Percentiles rank a stretch among this genome's conserved stretches.
phyloP scores from a whole-genome alignment of 2,888 invertebrate genomes.

The Vesta saturnalis region DNA sequence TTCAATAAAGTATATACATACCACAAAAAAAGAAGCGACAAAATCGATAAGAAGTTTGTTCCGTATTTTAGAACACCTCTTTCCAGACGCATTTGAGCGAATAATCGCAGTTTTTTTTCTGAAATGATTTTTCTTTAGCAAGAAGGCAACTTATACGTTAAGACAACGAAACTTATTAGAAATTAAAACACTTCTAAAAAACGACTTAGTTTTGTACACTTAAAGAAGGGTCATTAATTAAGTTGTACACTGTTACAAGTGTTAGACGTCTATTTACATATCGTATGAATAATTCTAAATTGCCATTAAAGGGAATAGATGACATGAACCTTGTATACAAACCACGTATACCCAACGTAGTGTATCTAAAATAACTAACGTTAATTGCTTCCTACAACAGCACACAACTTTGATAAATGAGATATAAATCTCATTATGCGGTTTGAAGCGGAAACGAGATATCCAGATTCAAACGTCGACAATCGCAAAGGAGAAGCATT shows the following conservation, averaged over 20 bases:
- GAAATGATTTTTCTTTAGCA: not conserved
- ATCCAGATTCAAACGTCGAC: conserved; percentile 22
- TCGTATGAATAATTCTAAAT: conserved; percentile 21
- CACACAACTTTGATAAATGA: conserved; percentile 36
- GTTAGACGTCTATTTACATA: conserved; percentile 23
- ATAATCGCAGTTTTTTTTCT: not conserved
- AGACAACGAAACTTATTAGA: not conserved
- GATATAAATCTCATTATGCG: conserved; percentile 37
- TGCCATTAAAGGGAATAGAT: not conserved
- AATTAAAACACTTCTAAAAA: not conserved
- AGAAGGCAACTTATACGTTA: not conserved
- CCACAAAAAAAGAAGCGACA: conserved; percentile 19
- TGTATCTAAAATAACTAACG: conserved; percentile 29
- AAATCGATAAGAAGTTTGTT: conserved; percentile 18
- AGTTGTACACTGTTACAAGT: conserved; percentile 21
- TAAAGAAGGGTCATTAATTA: conserved; percentile 6
- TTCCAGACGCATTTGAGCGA: not conserved
- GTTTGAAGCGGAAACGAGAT: conserved; percentile 26
- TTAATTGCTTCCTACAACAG: conserved; percentile 37
- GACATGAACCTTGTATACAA: not conserved
- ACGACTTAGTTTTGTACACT: not conserved
- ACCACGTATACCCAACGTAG: not conserved
- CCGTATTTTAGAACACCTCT: conserved; percentile 14
- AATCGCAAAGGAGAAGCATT: conserved; percentile 24
- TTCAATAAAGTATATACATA: conserved; percentile 28